Evolutionary conservation across 2,888 invertebrate species (phyloP), one percentile per base, ranked within the genome.

Genomic region (Drosophila kuntzei): DNA sequence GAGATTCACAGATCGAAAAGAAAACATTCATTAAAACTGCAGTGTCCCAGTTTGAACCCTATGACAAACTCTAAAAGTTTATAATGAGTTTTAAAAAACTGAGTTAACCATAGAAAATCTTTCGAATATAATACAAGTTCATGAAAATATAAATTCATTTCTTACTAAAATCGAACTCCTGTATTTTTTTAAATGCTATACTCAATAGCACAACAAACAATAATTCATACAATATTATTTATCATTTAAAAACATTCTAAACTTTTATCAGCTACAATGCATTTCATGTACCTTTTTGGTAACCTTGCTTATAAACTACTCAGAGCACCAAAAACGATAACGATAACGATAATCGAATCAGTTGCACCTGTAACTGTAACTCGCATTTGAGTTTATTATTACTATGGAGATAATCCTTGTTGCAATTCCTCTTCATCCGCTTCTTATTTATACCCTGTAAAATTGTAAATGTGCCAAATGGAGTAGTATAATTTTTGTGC

Each of bases 361-460:
- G 34, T 36, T 55, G 22, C 12, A 44, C 44, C 12, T 36, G 49
- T 11, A 32, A 49, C 32, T 37, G 53, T 43, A 46, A 39, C 53
- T 57, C 39, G 44, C 34, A 55, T 64, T 36, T 32, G 9, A 61
- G 44, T 37, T 61, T 43, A 46, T 75, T 54, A 61, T 57, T 43
- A 46, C 69, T 54, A 61, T 57, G n/a, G 12, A 22, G 44, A 41
- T 58, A 47, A 61, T 70, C 29, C 43, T 18, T n/a, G 18, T 2
- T 14, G 55, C 12, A 22, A 32, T 54, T 54, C 29, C 5, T n/a
- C 1, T n/a, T 25, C 37, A 51, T 12, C 12, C 6, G 9, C 9
- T 6, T 25, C 25, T 18, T 51, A 3, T 8, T 14, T 1, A 27
- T 49, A 34, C 32, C 32, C 32, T 54, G 54, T 8, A 1, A 16